phyloP scores from a whole-genome alignment of 2,797 vertebrate species.

The Ceyx erithaca region DNA sequence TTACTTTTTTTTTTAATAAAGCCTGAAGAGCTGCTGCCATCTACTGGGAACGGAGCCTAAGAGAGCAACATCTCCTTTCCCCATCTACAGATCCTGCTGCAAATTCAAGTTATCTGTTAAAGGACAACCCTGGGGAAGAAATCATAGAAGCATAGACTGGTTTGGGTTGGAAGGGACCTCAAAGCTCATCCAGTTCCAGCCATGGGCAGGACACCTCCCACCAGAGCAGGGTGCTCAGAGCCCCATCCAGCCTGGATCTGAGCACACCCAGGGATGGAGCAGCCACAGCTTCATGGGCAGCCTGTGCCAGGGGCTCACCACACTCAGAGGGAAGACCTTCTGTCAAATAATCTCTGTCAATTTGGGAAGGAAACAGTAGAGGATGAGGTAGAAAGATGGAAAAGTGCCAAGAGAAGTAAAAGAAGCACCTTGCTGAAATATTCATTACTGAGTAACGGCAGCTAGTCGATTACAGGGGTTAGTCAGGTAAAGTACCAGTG shows the following conservation, averaged over 20 bases:
- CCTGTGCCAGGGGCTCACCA: too few relatives aligned
- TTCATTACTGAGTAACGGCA: background rate
- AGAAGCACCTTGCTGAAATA: background rate
- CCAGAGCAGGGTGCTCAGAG: too few relatives aligned
- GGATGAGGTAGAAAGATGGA: background rate
- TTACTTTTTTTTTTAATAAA: background rate
- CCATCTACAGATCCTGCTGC: background rate
- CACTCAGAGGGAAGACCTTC: too few relatives aligned
- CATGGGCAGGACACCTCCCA: too few relatives aligned
- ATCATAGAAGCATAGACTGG: background rate
- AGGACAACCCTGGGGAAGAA: background rate
- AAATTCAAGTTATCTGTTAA: background rate
- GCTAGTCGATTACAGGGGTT: background rate
- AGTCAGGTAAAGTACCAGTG: background rate
- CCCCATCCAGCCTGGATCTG: too few relatives aligned
- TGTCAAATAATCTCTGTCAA: background rate
- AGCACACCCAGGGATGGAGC: too few relatives aligned
- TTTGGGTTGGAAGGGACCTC: too few relatives aligned
- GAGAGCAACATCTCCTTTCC: background rate
- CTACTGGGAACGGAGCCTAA: slow-evolving; percentile 67
- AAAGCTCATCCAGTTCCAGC: too few relatives aligned
- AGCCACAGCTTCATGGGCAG: too few relatives aligned
- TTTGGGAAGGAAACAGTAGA: background rate
- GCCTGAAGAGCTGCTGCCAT: slow-evolving; percentile 80
- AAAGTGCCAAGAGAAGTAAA: background rate